Evolutionary conservation across 2,888 invertebrate genomes (phyloP), one percentile per base, ranked within the genome.

Genomic region (Protodeltote pygarga): DNA sequence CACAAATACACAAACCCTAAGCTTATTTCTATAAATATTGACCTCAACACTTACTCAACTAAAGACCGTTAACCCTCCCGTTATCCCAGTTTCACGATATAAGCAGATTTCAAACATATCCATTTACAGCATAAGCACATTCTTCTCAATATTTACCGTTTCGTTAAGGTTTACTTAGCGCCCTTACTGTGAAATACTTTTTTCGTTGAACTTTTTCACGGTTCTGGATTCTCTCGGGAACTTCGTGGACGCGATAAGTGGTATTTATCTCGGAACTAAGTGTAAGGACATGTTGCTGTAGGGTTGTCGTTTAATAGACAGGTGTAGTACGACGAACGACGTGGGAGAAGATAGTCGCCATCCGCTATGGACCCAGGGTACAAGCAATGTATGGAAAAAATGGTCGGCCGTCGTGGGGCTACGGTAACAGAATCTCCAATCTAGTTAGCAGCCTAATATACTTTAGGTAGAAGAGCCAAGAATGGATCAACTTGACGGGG

Each of bases 181-280:
- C 13, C 6, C 3, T 14, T 40, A 41, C 44, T 42, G 46, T 35
- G 35, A 47, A 58, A 46, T 60, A 57, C 41, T 29, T 46, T 53
- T 46, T 40, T 23, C 20, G 39, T 35, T 24, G 6, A 52, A 53
- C 8, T 48, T 55, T 37, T 34, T 17, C 35, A 20, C 28, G n/a
- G n/a, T n/a, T n/a, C n/a, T n/a, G 34, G 48, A 41, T 38, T 46
- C 50, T 37, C 37, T 3, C 3, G 34, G 47, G 54, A 46, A 48
- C 49, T 28, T 29, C 29, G 21, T 2, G 25, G 47, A 51, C 31
- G 46, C 44, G 62, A 55, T 66, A 59, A 69, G 55, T 66, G 60
- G 52, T 65, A 53, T 59, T 69, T 62, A 66, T 61, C 46, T 52
- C 28, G 2, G 6, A 8, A 31, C 20, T 52, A 49, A 58, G 38